A percentile compares a stretch with the other conserved stretches of the same genome.
phyloP scores from a whole-genome alignment of 2,797 vertebrate species.

The Cirrhinus molitorella region DNA sequence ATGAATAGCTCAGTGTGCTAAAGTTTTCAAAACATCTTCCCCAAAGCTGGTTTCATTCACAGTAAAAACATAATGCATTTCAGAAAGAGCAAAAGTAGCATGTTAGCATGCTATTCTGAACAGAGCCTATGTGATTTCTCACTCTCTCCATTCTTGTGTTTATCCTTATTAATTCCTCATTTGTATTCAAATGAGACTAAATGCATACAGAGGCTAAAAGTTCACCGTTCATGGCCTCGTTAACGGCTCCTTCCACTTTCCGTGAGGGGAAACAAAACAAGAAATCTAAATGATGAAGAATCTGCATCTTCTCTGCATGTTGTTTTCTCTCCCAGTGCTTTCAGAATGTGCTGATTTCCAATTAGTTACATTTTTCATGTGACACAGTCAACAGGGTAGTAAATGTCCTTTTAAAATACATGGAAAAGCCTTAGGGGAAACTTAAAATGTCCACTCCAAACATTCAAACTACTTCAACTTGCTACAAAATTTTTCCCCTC shows the following conservation, averaged over 20 bases:
- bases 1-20: no score
- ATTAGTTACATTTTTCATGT: conserved; percentile 3
- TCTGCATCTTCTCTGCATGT: background rate
- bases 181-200: conserved; percentile 41
- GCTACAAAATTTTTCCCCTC: background rate
- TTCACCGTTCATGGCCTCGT: conserved; percentile 12
- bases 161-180: conserved; percentile 25
- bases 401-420: conserved; percentile 7
- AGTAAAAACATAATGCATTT: background rate
- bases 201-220: conserved; percentile 15
- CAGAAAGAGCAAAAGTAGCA: background rate
- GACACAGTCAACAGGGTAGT: conserved; percentile 6
- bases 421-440: background rate
- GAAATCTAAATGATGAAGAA: conserved; percentile 1
- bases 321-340: background rate
- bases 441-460: conserved; percentile 17
- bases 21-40: no score
- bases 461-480: background rate
- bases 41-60: no score
- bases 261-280: background rate
- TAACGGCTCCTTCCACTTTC: conserved; percentile 19
- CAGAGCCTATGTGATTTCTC: background rate
- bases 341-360: background rate
- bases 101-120: background rate
- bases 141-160: background rate